Conservation (phyloP, 1,140 invertebrate genomes). For the Penaeus chinensis region DNA sequence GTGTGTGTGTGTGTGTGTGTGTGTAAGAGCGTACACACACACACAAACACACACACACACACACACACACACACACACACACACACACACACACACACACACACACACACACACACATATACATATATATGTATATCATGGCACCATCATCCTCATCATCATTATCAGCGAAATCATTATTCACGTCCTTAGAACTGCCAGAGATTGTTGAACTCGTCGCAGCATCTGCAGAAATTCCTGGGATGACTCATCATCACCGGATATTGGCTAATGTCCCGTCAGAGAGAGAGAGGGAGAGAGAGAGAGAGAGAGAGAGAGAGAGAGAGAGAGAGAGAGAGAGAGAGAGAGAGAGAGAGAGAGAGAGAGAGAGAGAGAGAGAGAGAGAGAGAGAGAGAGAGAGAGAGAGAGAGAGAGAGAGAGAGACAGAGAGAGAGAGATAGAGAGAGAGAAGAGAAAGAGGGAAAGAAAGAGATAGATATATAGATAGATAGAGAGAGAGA, state of each 20-base stretch:
- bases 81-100: background rate
- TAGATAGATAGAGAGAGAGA: background rate
- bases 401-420: background rate
- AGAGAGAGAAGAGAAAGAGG: background rate
- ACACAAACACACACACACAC: too few species aligned
- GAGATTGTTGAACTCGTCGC: too few species aligned
- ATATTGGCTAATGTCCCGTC: too few species aligned
- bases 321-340: background rate
- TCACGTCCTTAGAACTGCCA: too few species aligned
- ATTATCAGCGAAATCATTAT: too few species aligned
- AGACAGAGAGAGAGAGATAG: background rate
- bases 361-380: background rate
- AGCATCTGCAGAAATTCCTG: too few species aligned
- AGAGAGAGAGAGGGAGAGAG: background rate
- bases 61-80: background rate
- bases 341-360: background rate
- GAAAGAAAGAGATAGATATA: background rate
- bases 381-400: background rate
- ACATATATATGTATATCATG: background rate
- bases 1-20: background rate
- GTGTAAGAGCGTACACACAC: background rate
- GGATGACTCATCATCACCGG: slow-evolving; percentile 10
- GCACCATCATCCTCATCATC: too few species aligned
- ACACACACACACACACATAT: background rate
- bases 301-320: background rate